Evolutionary conservation across 2,113 vertebrate species (phyloP).

Genomic region (Pangasianodon gigas): DNA sequence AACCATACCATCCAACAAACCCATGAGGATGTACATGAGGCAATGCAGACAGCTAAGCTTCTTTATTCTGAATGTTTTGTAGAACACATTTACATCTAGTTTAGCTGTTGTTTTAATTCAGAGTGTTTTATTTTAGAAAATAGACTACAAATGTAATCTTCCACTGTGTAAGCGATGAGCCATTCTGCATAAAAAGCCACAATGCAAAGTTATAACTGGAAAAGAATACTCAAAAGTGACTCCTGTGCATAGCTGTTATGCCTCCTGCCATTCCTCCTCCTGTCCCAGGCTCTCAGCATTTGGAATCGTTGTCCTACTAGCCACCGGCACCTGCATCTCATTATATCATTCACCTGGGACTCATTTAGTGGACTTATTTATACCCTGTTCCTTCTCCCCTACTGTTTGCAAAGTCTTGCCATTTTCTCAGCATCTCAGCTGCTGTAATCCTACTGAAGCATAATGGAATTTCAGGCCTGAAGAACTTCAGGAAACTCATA

Average conservation of each 20-base stretch:
- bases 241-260: constrained; percentile 21
- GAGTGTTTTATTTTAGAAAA: neutral
- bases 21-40: neutral
- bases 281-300: constrained; percentile 25
- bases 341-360: constrained; percentile 30
- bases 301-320: constrained; percentile 28
- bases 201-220: neutral
- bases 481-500: constrained; percentile 18
- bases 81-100: neutral
- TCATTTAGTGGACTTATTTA: constrained; percentile 32
- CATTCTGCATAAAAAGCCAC: neutral
- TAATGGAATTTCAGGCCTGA: constrained; percentile 29
- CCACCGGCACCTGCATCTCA: constrained; percentile 34
- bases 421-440: constrained; percentile 38
- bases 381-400: constrained; percentile 26
- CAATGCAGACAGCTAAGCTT: neutral
- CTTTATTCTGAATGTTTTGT: neutral
- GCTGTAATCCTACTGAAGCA: constrained; percentile 30
- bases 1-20: neutral
- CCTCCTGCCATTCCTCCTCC: constrained; percentile 16
- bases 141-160: neutral
- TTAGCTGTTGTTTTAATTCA: neutral
- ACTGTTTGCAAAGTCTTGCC: constrained; percentile 30
- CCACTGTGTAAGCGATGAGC: neutral
- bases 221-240: neutral